These are phyloP conservation scores for Sitta carolinensis DNA, from an alignment of 2,797 vertebrate species.

Conservation along the genomic window DNA sequence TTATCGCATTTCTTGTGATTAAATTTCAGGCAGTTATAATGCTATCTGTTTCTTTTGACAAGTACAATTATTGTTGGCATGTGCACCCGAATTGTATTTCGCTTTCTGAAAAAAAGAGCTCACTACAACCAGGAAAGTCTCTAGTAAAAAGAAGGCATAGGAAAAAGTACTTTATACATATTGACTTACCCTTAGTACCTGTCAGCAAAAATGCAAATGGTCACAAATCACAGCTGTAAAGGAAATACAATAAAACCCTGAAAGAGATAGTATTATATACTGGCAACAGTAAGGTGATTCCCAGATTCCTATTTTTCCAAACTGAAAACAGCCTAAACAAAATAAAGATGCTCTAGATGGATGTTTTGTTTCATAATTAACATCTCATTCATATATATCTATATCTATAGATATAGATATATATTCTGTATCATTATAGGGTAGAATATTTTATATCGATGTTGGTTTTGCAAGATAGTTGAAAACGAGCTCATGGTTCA, in stretches of 20 bases:
- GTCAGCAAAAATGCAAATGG: conserved; percentile 51
- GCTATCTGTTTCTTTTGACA: conserved; percentile 66
- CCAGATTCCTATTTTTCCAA: neutral
- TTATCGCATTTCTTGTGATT: conserved; percentile 58
- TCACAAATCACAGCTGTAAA: conserved; percentile 30
- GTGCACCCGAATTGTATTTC: conserved; percentile 35
- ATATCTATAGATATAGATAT: neutral
- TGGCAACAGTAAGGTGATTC: neutral
- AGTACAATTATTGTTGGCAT: conserved; percentile 55
- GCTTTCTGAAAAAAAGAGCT: conserved; percentile 38
- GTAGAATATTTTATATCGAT: neutral
- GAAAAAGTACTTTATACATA: conserved; percentile 20
- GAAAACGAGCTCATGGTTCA: neutral
- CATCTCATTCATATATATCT: neutral
- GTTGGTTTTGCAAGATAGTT: neutral
- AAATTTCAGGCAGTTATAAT: conserved; percentile 65
- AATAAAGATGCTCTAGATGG: neutral
- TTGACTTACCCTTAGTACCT: conserved; percentile 40
- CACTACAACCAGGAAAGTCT: neutral
- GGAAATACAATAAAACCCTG: neutral
- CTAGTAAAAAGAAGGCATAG: neutral
- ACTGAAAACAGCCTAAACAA: neutral
- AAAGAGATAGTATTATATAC: neutral
- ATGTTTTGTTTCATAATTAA: neutral
- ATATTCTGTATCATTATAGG: neutral